Evolutionary conservation across 2,888 invertebrate genomes (phyloP), one percentile per base, ranked within the genome.

Genomic region (Ormyrus nitidulus): DNA sequence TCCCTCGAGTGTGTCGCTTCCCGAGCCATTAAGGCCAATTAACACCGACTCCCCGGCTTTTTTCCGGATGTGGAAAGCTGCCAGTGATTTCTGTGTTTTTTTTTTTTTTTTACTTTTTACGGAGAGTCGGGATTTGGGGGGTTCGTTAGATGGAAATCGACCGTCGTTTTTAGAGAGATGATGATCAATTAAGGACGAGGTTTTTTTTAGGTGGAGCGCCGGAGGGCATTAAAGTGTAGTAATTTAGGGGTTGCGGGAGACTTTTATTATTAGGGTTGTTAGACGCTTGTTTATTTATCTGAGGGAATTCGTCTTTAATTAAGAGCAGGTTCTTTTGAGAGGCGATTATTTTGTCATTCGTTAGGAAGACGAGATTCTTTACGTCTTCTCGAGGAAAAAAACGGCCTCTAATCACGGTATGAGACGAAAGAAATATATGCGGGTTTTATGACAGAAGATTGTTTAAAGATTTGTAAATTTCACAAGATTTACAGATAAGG

Each of bases 1-100:
- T 34, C 34, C 34, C 34, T 4, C 19, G 85, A 85, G 85, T 85
- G 85, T 85, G 87, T 87, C 85, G 85, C 34, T 34, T 34, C 34
- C 34, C 77, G 85, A 84, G 81, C 85, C 86, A 87, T 89, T 87
- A 88, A 86, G 84, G 84, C 84, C 84, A 86, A 87, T 88, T 87
- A 87, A 86, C 83, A 34, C 34, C 34, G 34, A 34, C 34, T 34
- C 34, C 34, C 3, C 34, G 34, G 34, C 34, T 34, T 34, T 34
- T 34, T 34, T 34, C 34, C 34, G 34, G 34, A 34, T 4, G 34
- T 34, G 34, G 34, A 34, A 34, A 34, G 34, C 34, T 4, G 34
- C 2, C 34, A 0, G 34, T 34, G 34, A 34, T 3, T 3, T 34
- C 34, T 34, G 34, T 34, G 13, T 34, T 34, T 34, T 34, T 19